Percentiles rank a stretch among this genome's conserved stretches.
phyloP scores from a whole-genome alignment of 2,888 invertebrate species.

The Paralinhomoeus sp. region DNA sequence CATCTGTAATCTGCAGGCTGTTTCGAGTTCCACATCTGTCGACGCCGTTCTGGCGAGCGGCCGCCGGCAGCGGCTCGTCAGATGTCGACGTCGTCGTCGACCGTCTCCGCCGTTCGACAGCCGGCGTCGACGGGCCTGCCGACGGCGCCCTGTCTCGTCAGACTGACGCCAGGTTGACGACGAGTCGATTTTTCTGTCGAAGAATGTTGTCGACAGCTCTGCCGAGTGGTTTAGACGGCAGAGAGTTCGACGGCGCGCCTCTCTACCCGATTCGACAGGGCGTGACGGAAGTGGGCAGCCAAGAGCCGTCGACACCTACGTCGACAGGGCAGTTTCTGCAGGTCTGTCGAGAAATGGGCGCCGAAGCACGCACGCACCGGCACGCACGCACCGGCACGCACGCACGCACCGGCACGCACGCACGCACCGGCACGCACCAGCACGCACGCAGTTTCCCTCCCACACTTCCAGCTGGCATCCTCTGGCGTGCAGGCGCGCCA shows the following conservation, averaged over 20 bases:
- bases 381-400: too few relatives aligned
- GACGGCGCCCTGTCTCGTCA: conserved; percentile 44
- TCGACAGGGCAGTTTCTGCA: too few relatives aligned
- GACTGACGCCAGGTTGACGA: conserved; percentile 46
- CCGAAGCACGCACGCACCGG: too few relatives aligned
- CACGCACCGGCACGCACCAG: too few relatives aligned
- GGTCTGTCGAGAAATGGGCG: too few relatives aligned
- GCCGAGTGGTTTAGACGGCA: too few relatives aligned
- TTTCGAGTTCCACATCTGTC: conserved; percentile 85
- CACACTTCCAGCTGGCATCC: conserved; percentile 41
- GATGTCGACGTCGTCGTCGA: conserved; percentile 4
- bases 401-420: too few relatives aligned
- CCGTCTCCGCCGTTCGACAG: not conserved
- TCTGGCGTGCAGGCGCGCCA: conserved; percentile 78
- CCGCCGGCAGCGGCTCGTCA: conserved; percentile 48
- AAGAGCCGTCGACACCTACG: too few relatives aligned
- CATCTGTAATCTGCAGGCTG: too few relatives aligned
- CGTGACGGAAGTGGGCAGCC: conserved; percentile 48
- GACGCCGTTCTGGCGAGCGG: conserved; percentile 62
- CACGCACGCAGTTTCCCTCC: too few relatives aligned
- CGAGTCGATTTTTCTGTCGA: not conserved
- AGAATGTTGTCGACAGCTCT: too few relatives aligned
- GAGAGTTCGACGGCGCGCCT: conserved; percentile 14
- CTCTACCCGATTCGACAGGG: conserved; percentile 38
- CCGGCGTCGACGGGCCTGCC: conserved; percentile 3